Evolutionary conservation across 92 coral and sea anemone genomes (phyloP), one percentile per base, ranked within the genome.

Genomic region (Micromussa lordhowensis): DNA sequence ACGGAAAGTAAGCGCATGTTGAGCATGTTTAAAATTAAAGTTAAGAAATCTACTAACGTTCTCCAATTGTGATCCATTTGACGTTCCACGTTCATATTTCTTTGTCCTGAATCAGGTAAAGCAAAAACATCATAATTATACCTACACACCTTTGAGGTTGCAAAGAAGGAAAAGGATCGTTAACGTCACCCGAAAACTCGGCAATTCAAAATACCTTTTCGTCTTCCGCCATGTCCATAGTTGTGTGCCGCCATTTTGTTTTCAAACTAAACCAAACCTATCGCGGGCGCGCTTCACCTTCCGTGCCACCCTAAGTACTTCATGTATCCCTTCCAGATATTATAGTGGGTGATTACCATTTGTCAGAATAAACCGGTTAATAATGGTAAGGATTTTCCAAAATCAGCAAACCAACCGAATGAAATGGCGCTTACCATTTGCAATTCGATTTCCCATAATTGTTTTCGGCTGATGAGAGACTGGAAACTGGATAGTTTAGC

Each of bases 21-120:
- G 29, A 58, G 51, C 69, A 55, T 31, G 31, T 31, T 55, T 24
- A 40, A 40, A n/a, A n/a, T n/a, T n/a, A n/a, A 40, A 4, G 48
- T 40, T 4, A 40, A 40, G 48, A 21, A n/a, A 66, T 34, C 30
- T n/a, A 84, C 88, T 73, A 35, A 84, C 88, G 57, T 74, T 61
- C 88, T 84, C 88, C 88, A 84, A 24, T 77, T 64, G 53, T 15
- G 24, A 57, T 84, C 77, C 81, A 84, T 54, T 24, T 84, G 73
- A 38, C 81, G 80, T 34, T 84, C 87, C 32, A 64, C 61, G 48
- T 40, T 40, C 48, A 40, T 3, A 5, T 19, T 21, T 72, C 72
- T 68, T 11, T 35, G 55, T 18, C 92, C 90, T 72, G 71, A 36
- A 80, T 11, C 32, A 76, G 10, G 34, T 11, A 68, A 17, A 5